Evolutionary conservation across 2,888 invertebrate genomes (phyloP), one percentile per base, ranked within the genome.

Genomic region (Brassicogethes aeneus): DNA sequence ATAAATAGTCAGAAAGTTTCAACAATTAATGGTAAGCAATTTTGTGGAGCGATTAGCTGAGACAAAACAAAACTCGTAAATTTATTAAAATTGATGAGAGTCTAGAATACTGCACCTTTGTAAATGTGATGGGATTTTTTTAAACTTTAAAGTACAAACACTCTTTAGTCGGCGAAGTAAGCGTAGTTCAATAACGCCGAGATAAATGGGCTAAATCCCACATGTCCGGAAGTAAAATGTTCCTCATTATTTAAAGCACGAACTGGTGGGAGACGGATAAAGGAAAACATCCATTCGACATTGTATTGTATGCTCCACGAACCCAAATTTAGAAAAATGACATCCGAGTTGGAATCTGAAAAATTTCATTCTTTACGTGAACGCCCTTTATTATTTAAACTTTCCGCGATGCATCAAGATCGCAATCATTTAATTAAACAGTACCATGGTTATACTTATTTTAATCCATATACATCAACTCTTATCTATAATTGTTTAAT

Each of bases 211-310:
- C 32, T 3, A 32, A 52, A 44, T 51, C 46, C 48, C 47, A 46
- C 46, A 51, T 49, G 47, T 51, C 48, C 50, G 48, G 48, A 53
- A 50, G 48, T 51, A 44, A 47, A 47, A 47, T 45, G 40, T 40
- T 37, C 38, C 39, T 45, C 47, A 45, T 47, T 47, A 47, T 47
- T 47, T 12, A 32, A 32, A 32, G 32, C 32, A 12, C 32, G 32
- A 32, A 32, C 32, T 7, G 17, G 40, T 42, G 36, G 44, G 32
- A 34, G 32, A 12, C 12, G 5, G 8, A 32, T 32, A 32, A 32
- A 32, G 32, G 14, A 32, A 32, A 32, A 13, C 32, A 32, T 32
- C 32, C 32, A 32, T 32, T 32, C 14, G 5, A 32, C 32, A 32
- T 32, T 32, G 32, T 32, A 13, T 32, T 32, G 14, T 32, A 7